Percentiles rank a stretch among this genome's conserved stretches.
These are phyloP conservation scores for Bostrychus sinensis DNA, from an alignment of 2,113 vertebrate genomes.

Conservation along the genomic window DNA sequence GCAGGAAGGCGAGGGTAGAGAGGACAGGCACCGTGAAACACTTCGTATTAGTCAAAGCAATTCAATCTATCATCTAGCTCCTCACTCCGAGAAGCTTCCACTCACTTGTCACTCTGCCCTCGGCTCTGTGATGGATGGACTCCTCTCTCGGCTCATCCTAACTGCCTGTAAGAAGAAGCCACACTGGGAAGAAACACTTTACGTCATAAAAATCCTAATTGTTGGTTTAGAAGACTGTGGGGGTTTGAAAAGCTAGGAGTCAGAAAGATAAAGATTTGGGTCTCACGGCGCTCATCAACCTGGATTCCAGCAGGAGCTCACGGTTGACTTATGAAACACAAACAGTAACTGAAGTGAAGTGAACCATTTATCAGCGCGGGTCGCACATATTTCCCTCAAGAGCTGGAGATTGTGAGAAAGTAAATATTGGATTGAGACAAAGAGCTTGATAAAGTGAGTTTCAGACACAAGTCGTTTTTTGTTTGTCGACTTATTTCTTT, in stretches of 20 bases:
- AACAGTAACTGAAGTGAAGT: neutral
- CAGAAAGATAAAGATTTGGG: constrained; percentile 1
- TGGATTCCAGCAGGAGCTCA: neutral
- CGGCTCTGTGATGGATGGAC: constrained; percentile 52
- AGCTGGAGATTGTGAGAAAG: neutral
- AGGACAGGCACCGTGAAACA: constrained; percentile 38
- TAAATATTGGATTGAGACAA: constrained; percentile 5
- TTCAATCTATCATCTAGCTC: constrained; percentile 54
- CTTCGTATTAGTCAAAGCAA: constrained; percentile 63
- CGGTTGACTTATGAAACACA: neutral
- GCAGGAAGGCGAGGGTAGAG: constrained; percentile 36
- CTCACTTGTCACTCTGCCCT: constrained; percentile 38
- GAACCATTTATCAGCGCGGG: constrained; percentile 3
- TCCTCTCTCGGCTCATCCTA: constrained; percentile 38
- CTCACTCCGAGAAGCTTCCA: neutral
- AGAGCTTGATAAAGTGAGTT: neutral
- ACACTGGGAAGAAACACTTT: neutral
- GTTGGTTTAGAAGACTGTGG: neutral
- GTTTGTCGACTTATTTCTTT: neutral
- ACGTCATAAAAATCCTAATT: constrained; percentile 17
- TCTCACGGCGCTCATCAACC: neutral
- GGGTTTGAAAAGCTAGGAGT: neutral
- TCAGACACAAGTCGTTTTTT: neutral
- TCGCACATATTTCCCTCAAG: constrained; percentile 2
- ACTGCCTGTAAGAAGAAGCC: constrained; percentile 19